Conservation (phyloP, 1,140 invertebrate species). For the Drosophila nasuta region DNA sequence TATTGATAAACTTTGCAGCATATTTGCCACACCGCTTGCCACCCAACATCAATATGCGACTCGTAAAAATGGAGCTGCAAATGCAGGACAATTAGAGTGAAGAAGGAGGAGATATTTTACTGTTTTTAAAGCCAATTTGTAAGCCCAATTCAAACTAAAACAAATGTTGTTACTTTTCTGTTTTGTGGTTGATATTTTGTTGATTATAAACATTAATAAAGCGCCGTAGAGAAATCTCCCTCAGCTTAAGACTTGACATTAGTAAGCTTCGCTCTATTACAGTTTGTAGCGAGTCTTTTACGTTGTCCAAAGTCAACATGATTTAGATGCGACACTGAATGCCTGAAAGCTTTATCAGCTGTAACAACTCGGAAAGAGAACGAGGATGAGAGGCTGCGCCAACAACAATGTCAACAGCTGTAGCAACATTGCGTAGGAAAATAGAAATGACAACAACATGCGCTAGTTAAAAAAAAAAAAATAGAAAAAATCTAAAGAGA, state of each 20-base stretch:
- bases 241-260: conserved; percentile 7
- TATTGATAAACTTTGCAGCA: conserved; percentile 2
- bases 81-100: not conserved
- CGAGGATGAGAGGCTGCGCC: conserved; percentile 2
- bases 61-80: conserved; percentile 7
- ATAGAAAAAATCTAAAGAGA: conserved; percentile 35
- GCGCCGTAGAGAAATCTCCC: not conserved
- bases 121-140: not conserved
- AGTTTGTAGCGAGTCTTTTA: conserved; percentile 24
- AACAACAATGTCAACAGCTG: conserved; percentile 62
- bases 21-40: not conserved
- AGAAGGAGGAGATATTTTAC: not conserved
- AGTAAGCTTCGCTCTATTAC: conserved; percentile 18
- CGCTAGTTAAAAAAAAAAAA: conserved; percentile 25
- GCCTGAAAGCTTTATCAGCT: conserved; percentile 69
- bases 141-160: not conserved
- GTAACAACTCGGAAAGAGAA: conserved; percentile 49
- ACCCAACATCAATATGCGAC: not conserved
- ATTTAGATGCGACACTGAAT: conserved; percentile 59
- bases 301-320: conserved; percentile 52
- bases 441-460: conserved; percentile 39
- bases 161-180: not conserved
- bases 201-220: conserved; percentile 22
- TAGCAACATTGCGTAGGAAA: conserved; percentile 53
- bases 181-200: too few species aligned